Evolutionary conservation across 2,113 vertebrate genomes (phyloP).

Genomic region (Megaleporinus macrocephalus): DNA sequence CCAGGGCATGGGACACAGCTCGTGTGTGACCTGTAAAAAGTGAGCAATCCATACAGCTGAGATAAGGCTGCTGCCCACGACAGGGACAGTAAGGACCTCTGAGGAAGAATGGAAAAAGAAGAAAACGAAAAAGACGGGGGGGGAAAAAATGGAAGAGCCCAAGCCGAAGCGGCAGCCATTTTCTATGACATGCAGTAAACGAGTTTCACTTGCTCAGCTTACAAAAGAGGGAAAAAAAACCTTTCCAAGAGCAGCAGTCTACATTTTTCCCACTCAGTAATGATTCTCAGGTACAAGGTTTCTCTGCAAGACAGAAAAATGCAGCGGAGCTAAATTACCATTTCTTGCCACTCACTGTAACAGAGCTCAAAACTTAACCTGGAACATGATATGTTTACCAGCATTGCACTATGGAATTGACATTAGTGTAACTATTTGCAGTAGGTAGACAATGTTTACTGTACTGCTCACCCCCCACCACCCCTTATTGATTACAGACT

Average conservation of each 20-base stretch:
- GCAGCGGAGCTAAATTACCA: background rate
- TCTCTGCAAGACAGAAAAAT: too few relatives aligned
- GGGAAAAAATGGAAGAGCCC: background rate
- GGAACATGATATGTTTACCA: too few relatives aligned
- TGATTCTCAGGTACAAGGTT: too few relatives aligned
- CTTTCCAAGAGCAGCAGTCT: background rate
- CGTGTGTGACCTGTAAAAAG: conserved; percentile 57
- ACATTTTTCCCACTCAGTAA: too few relatives aligned
- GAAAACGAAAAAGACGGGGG: conserved; percentile 13
- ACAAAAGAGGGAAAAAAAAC: conserved; percentile 31
- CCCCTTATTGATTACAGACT: too few relatives aligned
- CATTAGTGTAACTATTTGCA: too few relatives aligned
- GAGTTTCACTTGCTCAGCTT: conserved; percentile 23
- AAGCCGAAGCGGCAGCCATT: conserved; percentile 51
- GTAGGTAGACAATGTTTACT: too few relatives aligned
- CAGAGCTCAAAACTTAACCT: too few relatives aligned
- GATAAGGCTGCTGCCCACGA: conserved; percentile 60
- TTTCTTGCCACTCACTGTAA: background rate
- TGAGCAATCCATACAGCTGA: conserved; percentile 52
- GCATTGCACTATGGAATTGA: too few relatives aligned
- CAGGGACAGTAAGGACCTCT: conserved; percentile 55
- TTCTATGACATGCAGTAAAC: conserved; percentile 52
- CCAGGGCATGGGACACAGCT: conserved; percentile 40
- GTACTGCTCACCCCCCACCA: too few relatives aligned
- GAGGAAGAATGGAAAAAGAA: conserved; percentile 35